Evolutionary conservation across 2,888 invertebrate genomes (phyloP).

Genomic region (Pseudanteris insignis): DNA sequence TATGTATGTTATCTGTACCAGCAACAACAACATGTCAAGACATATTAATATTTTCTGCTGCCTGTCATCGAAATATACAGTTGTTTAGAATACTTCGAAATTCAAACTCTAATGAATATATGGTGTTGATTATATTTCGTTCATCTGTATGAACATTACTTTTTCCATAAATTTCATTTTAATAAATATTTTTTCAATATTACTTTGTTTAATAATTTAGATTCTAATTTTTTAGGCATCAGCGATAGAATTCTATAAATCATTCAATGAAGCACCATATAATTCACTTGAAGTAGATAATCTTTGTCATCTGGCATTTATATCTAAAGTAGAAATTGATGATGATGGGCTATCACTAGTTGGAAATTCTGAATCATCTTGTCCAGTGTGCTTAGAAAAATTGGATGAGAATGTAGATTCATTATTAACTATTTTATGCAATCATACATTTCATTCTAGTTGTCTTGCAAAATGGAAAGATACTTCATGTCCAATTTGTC

Average conservation of each 20-base stretch:
- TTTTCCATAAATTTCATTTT: too few species aligned
- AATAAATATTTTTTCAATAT: too few species aligned
- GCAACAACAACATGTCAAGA: constrained; percentile 92
- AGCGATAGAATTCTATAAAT: constrained; percentile 90
- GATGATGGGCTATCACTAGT: constrained; percentile 79
- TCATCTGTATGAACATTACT: constrained; percentile 54
- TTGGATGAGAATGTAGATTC: constrained; percentile 99
- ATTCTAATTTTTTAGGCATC: constrained; percentile 72
- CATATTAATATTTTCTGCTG: constrained; percentile 91
- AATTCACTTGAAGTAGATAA: constrained; percentile 93
- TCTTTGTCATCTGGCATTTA: constrained; percentile 94
- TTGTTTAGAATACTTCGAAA: constrained; percentile 91
- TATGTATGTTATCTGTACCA: constrained; percentile 90
- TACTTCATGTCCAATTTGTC: constrained; percentile 97
- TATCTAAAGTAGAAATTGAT: constrained; percentile 89
- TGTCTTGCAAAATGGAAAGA: constrained; percentile 97
- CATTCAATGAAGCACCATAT: constrained; percentile 92
- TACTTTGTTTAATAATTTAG: too few species aligned
- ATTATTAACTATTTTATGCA: constrained; percentile 95
- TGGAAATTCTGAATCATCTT: constrained; percentile 92
- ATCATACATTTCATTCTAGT: constrained; percentile 94
- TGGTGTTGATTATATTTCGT: constrained; percentile 88
- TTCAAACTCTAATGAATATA: constrained; percentile 92
- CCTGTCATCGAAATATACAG: constrained; percentile 88
- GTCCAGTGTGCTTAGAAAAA: constrained; percentile 95